Percentiles rank a stretch among this genome's conserved stretches.
Conservation (phyloP, 35 echinoderm and acorn worm genomes). For the Eucidaris tribuloides region DNA sequence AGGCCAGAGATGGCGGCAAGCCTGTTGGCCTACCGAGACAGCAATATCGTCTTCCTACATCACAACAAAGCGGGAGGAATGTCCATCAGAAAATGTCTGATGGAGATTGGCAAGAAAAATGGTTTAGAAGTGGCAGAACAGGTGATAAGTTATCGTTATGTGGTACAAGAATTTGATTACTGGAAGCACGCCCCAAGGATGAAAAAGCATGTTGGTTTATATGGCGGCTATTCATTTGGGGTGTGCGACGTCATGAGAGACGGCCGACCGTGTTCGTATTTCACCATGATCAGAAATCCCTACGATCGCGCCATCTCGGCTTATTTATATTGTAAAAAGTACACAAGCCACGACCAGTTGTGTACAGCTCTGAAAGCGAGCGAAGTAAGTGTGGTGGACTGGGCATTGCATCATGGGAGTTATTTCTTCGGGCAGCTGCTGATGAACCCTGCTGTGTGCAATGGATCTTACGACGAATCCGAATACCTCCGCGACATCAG, state of each 20-base stretch:
- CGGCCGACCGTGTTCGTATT: slow-evolving; percentile 77
- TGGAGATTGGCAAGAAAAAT: slow-evolving; percentile 6
- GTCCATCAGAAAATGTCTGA: slow-evolving; percentile 69
- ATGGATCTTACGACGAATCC: slow-evolving; percentile 31
- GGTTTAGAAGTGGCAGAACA: slow-evolving; percentile 25
- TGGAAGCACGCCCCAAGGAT: slow-evolving; percentile 2
- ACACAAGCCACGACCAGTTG: slow-evolving; percentile 73
- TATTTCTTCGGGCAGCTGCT: slow-evolving; percentile 88
- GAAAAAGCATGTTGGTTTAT: slow-evolving; percentile 38
- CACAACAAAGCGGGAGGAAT: slow-evolving; percentile 94
- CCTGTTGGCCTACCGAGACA: not conserved
- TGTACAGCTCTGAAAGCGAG: slow-evolving; percentile 65
- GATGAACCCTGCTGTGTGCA: slow-evolving; percentile 75
- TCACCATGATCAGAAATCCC: slow-evolving; percentile 86
- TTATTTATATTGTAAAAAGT: slow-evolving; percentile 66
- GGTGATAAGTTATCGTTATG: slow-evolving; percentile 41
- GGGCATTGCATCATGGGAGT: slow-evolving; percentile 87
- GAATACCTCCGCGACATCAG: not conserved
- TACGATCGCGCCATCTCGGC: slow-evolving; percentile 89
- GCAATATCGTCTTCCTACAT: slow-evolving; percentile 64
- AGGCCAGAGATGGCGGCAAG: not conserved
- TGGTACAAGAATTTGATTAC: slow-evolving; percentile 20
- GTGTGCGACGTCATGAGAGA: slow-evolving; percentile 60
- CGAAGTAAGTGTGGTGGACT: slow-evolving; percentile 68
- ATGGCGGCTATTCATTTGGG: slow-evolving; percentile 94